Evolutionary conservation across 2,113 vertebrate genomes (phyloP).

Genomic region (Indri indri): DNA sequence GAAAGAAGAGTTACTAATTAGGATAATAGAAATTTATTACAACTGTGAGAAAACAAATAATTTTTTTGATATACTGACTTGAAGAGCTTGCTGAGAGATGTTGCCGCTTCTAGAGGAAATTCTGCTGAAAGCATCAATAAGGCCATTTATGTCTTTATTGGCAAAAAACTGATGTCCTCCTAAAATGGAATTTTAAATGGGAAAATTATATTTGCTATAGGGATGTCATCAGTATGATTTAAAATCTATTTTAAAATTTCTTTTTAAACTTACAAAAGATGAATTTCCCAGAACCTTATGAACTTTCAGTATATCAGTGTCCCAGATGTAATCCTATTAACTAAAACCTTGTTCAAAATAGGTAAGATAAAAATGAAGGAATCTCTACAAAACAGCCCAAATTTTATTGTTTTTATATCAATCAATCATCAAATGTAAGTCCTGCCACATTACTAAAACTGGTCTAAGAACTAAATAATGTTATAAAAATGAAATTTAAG

Average conservation of each 20-base stretch:
- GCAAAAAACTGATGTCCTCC: conserved; percentile 72
- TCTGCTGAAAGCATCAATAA: conserved; percentile 80
- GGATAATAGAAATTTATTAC: not conserved
- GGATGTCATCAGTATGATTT: not conserved
- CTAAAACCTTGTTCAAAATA: not conserved
- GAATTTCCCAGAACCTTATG: not conserved
- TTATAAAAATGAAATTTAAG: not conserved
- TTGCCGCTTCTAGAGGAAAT: conserved; percentile 78
- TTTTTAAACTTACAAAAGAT: not conserved
- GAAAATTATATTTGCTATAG: not conserved
- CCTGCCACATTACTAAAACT: not conserved
- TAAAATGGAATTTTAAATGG: conserved; percentile 63
- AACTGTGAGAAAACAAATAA: not conserved
- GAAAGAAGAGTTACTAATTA: not conserved
- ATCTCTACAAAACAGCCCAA: not conserved
- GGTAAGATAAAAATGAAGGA: not conserved
- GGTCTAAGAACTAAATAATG: not conserved
- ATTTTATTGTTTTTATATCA: not conserved
- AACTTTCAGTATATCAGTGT: not conserved
- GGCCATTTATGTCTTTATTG: conserved; percentile 68
- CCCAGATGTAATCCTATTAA: not conserved
- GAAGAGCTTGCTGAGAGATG: conserved; percentile 77
- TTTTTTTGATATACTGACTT: conserved; percentile 72
- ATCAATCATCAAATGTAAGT: not conserved
- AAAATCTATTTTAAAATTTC: not conserved